Evolutionary conservation across 2,797 vertebrate species (phyloP), one percentile per base, ranked within the genome.

Genomic region (Loris lydekkerianus): DNA sequence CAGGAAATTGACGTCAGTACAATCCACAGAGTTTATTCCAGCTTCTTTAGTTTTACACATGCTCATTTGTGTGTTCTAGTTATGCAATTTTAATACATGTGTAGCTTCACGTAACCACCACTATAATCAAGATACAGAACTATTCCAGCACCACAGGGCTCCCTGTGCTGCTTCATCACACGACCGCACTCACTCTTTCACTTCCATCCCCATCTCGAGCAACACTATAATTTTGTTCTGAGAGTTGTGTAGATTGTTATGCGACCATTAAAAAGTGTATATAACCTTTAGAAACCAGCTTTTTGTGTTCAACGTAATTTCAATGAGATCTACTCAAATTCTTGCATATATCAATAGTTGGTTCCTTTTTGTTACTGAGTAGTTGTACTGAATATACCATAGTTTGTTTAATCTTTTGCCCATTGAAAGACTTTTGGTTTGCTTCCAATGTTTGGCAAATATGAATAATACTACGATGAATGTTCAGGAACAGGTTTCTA

Each of bases 231-330:
- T 49, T 78, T 88, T 87, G 49, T 77, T 95, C 89, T n/a, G 60
- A 89, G 70, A 91, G 67, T 77, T 88, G 82, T 86, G 49, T 60
- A 82, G 87, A 78, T 86, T 63, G 46, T 84, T 65, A 29, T 34
- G 3, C 37, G 56, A 56, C 21, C 56, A 73, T 77, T 90, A 56
- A 61, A 60, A 21, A 65, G 72, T 31, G 2, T 78, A 31, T 40
- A 34, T 49, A 40, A 69, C 72, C 58, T 90, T 87, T 78, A 18
- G 11, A 96, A 94, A 81, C 49, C 21, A 46, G 2, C 56, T 60
- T 78, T 49, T 67, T 40, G 11, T n/a, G 53, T 14, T 94, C 40
- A 78, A 5, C 37, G 5, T 69, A 63, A 72, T 63, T 63, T 29
- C 73, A 85, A 34, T 60, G 76, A 78, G 37, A 87, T 49, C 63